These are phyloP conservation scores for Colossoma macropomum DNA, from an alignment of 2,113 vertebrate genomes.

Conservation along the genomic window DNA sequence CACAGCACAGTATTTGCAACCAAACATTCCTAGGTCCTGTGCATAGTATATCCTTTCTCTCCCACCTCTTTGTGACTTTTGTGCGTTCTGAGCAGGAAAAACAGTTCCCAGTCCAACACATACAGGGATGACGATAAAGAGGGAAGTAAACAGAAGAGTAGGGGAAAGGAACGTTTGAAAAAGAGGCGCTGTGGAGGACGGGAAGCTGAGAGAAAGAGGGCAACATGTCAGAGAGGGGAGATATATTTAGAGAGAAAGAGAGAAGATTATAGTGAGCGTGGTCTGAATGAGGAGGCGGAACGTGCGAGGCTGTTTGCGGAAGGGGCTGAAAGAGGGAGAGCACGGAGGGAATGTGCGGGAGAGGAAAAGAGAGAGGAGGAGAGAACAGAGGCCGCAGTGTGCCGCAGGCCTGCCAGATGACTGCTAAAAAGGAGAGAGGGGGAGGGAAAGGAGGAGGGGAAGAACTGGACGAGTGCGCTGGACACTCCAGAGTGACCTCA, in stretches of 20 bases:
- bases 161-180: not conserved
- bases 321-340: slow-evolving; percentile 32
- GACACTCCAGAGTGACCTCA: slow-evolving; percentile 45
- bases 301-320: slow-evolving; percentile 29
- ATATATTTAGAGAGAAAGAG: slow-evolving; percentile 37
- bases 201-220: slow-evolving; percentile 23
- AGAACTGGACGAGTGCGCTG: slow-evolving; percentile 21
- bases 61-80: not conserved
- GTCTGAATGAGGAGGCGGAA: slow-evolving; percentile 35
- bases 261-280: slow-evolving; percentile 46
- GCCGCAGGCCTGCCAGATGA: slow-evolving; percentile 26
- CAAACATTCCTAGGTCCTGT: not conserved
- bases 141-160: not conserved
- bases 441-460: slow-evolving; percentile 6
- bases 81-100: not conserved
- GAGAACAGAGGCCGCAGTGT: slow-evolving; percentile 54
- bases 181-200: slow-evolving; percentile 14
- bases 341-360: slow-evolving; percentile 27
- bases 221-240: slow-evolving; percentile 30
- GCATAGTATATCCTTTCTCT: not conserved
- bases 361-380: slow-evolving; percentile 23
- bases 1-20: too few species aligned
- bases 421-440: slow-evolving; percentile 40
- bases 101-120: too few species aligned
- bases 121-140: not conserved